Evolutionary conservation across 2,888 invertebrate genomes (phyloP).

Genomic region (Osedax frankpressi): DNA sequence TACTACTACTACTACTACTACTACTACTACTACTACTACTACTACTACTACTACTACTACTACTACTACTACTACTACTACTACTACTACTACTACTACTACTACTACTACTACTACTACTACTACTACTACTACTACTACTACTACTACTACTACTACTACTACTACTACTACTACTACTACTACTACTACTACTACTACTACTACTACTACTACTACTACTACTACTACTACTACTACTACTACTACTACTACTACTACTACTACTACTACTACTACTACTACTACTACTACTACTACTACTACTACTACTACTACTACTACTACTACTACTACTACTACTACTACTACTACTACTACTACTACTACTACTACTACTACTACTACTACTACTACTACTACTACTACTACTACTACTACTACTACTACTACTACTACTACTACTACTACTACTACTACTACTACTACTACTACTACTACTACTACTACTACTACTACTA

Average conservation of each 20-base stretch:
- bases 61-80: background rate
- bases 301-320: background rate
- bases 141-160: background rate
- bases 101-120: background rate
- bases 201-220: background rate
- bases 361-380: background rate
- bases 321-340: background rate
- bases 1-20: background rate
- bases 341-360: background rate
- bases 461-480: background rate
- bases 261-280: background rate
- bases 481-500: background rate
- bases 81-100: background rate
- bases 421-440: background rate
- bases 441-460: background rate
- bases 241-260: background rate
- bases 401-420: background rate
- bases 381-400: background rate
- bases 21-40: background rate
- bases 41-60: background rate
- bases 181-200: background rate
- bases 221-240: background rate
- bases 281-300: background rate
- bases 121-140: background rate
- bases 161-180: background rate